These are phyloP conservation scores for Amblyopsis rosae DNA, from an alignment of 2,113 vertebrate species.

Conservation along the genomic window DNA sequence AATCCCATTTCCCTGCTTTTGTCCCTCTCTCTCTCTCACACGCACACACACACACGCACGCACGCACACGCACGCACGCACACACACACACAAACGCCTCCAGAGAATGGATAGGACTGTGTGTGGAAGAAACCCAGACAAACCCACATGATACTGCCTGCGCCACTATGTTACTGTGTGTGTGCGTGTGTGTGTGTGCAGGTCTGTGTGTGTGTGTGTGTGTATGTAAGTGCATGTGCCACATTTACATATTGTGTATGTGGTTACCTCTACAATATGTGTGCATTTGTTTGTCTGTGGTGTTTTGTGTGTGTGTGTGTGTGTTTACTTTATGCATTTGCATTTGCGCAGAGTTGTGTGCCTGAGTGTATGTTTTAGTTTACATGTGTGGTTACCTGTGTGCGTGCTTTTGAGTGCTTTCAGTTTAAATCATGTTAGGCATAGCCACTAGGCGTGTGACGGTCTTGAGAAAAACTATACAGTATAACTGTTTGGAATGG, in stretches of 20 bases:
- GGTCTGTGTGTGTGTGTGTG: neutral
- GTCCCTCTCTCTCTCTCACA: neutral
- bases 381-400: too few species aligned
- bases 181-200: neutral
- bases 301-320: neutral
- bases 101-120: neutral
- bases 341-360: too few species aligned
- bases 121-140: neutral
- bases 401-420: too few species aligned
- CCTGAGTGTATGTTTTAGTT: too few species aligned
- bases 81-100: conserved; percentile 18
- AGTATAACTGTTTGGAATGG: neutral
- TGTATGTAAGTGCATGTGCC: neutral
- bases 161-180: neutral
- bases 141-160: neutral
- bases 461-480: too few species aligned
- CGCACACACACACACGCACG: conserved; percentile 28
- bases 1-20: neutral
- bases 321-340: neutral
- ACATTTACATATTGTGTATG: neutral
- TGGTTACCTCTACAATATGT: neutral
- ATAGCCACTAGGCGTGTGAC: too few species aligned
- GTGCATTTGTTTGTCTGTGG: neutral
- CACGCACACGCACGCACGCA: too few species aligned
- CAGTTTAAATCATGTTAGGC: too few species aligned